These are phyloP conservation scores for Artibeus lituratus DNA, from an alignment of 2,797 vertebrate genomes.

Conservation along the genomic window DNA sequence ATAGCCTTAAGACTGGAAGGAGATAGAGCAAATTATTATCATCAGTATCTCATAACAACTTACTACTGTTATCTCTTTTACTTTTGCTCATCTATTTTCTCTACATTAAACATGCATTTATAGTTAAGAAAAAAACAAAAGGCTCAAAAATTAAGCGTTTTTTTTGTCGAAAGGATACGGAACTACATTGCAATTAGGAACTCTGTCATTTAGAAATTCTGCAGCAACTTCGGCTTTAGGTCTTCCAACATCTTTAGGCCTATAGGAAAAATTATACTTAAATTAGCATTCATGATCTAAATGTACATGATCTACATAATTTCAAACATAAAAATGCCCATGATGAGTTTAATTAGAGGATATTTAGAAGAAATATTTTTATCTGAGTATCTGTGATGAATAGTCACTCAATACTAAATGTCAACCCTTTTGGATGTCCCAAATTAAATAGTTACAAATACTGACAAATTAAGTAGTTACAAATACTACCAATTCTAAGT, in stretches of 20 bases:
- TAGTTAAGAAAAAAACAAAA: neutral
- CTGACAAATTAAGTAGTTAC: conserved; percentile 1
- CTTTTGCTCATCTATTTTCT: neutral
- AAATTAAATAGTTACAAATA: neutral
- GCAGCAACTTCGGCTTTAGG: conserved; percentile 98
- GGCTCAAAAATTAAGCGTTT: conserved; percentile 5
- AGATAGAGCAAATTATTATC: neutral
- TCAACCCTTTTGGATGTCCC: neutral
- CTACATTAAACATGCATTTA: neutral
- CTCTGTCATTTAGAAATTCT: conserved; percentile 92
- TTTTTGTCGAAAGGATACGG: conserved; percentile 91
- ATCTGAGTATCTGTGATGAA: conserved; percentile 6
- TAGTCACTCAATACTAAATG: conserved; percentile 2
- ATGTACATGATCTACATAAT: conserved; percentile 15
- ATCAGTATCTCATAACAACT: neutral
- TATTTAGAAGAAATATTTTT: conserved; percentile 39
- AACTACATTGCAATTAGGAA: conserved; percentile 92
- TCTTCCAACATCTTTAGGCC: conserved; percentile 94
- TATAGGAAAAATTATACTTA: conserved; percentile 76
- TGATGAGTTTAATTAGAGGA: neutral
- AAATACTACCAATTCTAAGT: neutral
- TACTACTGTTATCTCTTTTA: neutral
- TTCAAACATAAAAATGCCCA: conserved; percentile 25
- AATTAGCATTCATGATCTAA: conserved; percentile 38
- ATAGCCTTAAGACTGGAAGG: neutral